Conservation (phyloP, 2,113 vertebrate genomes). For the Varanus salvator region DNA sequence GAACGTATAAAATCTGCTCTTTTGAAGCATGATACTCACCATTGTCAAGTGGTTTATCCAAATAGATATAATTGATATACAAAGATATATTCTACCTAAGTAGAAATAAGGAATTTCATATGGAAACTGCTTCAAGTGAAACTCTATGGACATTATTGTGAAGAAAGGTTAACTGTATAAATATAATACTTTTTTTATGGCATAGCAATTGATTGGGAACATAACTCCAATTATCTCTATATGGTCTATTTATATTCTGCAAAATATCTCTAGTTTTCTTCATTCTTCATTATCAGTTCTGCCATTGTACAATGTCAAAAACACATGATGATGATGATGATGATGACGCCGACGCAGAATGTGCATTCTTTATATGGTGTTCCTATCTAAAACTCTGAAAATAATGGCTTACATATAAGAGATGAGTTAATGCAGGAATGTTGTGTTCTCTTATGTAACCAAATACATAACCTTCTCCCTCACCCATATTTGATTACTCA, state of each 20-base stretch:
- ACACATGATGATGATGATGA: background rate
- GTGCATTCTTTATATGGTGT: background rate
- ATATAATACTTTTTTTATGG: background rate
- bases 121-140: background rate
- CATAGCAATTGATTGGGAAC: background rate
- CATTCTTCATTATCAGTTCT: background rate
- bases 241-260: background rate
- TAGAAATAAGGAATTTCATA: background rate
- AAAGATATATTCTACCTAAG: background rate
- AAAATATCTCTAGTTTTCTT: background rate
- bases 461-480: background rate
- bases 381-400: background rate
- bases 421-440: background rate
- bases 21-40: constrained; percentile 23
- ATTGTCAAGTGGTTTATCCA: constrained; percentile 30
- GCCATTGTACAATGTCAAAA: background rate
- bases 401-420: background rate
- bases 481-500: background rate
- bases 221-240: background rate
- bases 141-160: background rate
- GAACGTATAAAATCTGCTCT: constrained; percentile 6
- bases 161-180: background rate
- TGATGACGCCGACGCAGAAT: background rate
- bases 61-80: background rate
- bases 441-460: background rate